These are phyloP conservation scores for Microplitis demolitor DNA, from an alignment of 1,140 invertebrate species.

Conservation along the genomic window DNA sequence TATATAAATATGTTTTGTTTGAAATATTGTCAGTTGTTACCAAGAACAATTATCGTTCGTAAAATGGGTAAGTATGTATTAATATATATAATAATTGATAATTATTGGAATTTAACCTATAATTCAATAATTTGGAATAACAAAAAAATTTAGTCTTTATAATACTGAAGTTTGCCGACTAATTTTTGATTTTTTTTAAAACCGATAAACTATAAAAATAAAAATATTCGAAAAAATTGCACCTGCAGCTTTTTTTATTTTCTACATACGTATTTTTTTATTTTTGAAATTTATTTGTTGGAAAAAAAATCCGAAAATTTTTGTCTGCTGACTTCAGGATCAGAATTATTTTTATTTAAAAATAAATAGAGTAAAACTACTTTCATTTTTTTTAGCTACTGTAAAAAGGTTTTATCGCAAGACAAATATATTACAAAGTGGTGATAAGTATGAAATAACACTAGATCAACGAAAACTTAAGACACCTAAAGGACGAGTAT, in stretches of 20 bases:
- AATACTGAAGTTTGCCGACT: not conserved
- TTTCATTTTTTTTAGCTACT: slow-evolving; percentile 46
- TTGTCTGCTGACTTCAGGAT: too few species aligned
- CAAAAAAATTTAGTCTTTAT: not conserved
- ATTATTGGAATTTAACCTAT: slow-evolving; percentile 6
- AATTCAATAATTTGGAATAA: not conserved
- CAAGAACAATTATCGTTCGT: slow-evolving; percentile 10
- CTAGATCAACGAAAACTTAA: slow-evolving; percentile 85
- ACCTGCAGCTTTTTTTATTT: too few species aligned
- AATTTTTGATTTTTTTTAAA: too few species aligned
- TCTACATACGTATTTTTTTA: too few species aligned
- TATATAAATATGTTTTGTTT: slow-evolving; percentile 12
- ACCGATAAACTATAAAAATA: too few species aligned
- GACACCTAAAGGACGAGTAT: slow-evolving; percentile 80
- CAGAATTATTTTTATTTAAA: too few species aligned
- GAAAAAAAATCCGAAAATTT: too few species aligned
- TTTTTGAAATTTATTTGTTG: too few species aligned
- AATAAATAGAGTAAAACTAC: not conserved
- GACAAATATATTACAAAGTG: slow-evolving; percentile 68
- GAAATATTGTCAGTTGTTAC: slow-evolving; percentile 13
- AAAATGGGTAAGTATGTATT: slow-evolving; percentile 20
- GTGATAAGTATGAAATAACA: slow-evolving; percentile 74
- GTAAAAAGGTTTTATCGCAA: slow-evolving; percentile 75
- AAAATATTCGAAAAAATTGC: too few species aligned
- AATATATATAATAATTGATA: not conserved